phyloP scores from a whole-genome alignment of 2,797 vertebrate genomes.

The Pipistrellus kuhlii region DNA sequence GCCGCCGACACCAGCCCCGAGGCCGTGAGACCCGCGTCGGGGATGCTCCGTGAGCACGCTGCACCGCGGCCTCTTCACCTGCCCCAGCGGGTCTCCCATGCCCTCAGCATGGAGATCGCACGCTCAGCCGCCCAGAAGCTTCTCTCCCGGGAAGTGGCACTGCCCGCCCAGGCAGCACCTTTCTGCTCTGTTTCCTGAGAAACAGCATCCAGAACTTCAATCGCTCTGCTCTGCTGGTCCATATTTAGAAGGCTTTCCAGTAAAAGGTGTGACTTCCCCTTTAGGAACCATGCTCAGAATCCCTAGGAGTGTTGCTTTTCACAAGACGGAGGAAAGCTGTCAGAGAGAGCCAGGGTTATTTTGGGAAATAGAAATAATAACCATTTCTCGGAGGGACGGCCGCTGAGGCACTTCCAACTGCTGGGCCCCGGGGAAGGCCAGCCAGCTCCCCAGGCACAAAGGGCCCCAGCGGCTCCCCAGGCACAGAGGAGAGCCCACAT shows the following conservation, averaged over 20 bases:
- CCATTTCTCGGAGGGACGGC: background rate
- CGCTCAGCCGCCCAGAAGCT: background rate
- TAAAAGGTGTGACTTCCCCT: conserved; percentile 74
- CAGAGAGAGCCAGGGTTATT: conserved; percentile 60
- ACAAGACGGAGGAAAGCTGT: conserved; percentile 56
- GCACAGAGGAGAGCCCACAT: background rate
- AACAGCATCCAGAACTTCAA: background rate
- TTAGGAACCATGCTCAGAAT: conserved; percentile 74
- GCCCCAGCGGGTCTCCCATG: background rate
- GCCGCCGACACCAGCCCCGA: accelerated
- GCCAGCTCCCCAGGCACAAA: background rate
- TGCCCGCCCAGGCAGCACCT: background rate
- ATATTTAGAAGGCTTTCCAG: conserved; percentile 71
- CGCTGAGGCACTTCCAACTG: background rate
- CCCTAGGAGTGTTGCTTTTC: conserved; percentile 71
- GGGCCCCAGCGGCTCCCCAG: accelerated
- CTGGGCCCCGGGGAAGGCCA: background rate
- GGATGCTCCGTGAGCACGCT: background rate
- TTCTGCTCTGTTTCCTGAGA: conserved; percentile 53
- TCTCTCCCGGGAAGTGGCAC: background rate
- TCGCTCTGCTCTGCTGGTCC: conserved; percentile 1
- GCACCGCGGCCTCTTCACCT: background rate
- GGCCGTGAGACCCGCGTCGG: background rate
- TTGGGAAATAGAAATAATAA: conserved; percentile 48
- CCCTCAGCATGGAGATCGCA: background rate